Conservation (phyloP, 2,888 invertebrate genomes). For the Lochmaea crataegi region DNA sequence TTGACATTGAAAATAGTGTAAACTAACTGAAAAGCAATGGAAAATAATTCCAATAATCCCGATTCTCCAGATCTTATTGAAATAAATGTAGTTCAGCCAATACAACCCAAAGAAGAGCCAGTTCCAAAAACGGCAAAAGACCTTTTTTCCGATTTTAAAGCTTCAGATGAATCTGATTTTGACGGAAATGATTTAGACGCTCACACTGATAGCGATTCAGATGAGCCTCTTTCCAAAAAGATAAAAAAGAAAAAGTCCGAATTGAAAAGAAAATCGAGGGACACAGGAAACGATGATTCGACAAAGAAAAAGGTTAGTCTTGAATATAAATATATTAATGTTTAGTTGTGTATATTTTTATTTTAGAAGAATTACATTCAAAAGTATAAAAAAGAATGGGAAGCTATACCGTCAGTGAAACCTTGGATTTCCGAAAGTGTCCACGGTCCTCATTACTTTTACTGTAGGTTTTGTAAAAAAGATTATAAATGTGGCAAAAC, state of each 20-base stretch:
- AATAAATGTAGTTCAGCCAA: constrained; percentile 44
- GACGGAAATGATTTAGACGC: constrained; percentile 49
- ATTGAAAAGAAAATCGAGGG: constrained; percentile 35
- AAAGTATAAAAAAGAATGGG: constrained; percentile 63
- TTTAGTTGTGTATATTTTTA: background rate
- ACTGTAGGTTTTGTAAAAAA: constrained; percentile 62
- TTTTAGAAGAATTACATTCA: constrained; percentile 55
- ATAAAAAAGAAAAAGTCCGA: constrained; percentile 46
- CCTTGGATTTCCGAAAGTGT: constrained; percentile 61
- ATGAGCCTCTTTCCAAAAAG: constrained; percentile 52
- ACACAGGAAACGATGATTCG: constrained; percentile 36
- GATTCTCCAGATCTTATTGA: constrained; percentile 47
- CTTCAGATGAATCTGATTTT: constrained; percentile 52
- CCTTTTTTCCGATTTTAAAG: constrained; percentile 56
- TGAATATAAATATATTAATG: background rate
- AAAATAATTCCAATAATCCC: constrained; percentile 26
- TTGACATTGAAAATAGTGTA: constrained; percentile 8
- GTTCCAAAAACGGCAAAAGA: constrained; percentile 55
- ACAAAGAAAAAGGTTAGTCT: constrained; percentile 46
- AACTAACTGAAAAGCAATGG: constrained; percentile 13
- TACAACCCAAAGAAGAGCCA: constrained; percentile 44
- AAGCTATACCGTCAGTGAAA: constrained; percentile 60
- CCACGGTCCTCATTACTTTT: constrained; percentile 60
- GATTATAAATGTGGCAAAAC: constrained; percentile 62
- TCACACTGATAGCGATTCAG: constrained; percentile 47